These are phyloP conservation scores for Pteromalus puparum DNA, from an alignment of 1,140 invertebrate genomes.

Conservation along the genomic window DNA sequence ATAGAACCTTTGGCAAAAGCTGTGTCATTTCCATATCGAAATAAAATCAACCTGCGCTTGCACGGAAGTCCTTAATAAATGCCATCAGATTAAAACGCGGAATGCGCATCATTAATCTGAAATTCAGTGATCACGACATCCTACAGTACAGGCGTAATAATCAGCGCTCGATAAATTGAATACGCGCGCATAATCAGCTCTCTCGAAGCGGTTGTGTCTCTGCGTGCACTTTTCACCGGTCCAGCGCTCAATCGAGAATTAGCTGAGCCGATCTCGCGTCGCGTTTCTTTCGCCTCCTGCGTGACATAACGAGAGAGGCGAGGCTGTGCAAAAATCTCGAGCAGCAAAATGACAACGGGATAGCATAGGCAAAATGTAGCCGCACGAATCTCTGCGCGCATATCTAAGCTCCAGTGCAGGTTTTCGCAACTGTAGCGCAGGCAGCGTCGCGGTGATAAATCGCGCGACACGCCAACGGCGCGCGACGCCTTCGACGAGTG, in stretches of 20 bases:
- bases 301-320: constrained; percentile 20
- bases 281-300: constrained; percentile 9
- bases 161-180: constrained; percentile 18
- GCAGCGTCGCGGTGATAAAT: constrained; percentile 6
- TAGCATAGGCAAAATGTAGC: background rate
- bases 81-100: background rate
- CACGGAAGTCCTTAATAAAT: background rate
- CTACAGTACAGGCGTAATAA: constrained; percentile 21
- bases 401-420: background rate
- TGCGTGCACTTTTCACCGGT: constrained; percentile 1
- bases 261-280: background rate
- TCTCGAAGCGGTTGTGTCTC: background rate
- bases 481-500: background rate
- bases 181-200: background rate
- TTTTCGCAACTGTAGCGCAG: constrained; percentile 6
- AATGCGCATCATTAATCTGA: constrained; percentile 21
- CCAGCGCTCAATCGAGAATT: constrained; percentile 29
- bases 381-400: constrained; percentile 17
- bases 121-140: background rate
- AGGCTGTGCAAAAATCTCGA: background rate
- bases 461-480: background rate
- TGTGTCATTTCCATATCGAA: too few species aligned
- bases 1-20: too few species aligned
- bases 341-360: background rate
- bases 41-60: too few species aligned